Conservation (phyloP, 1,140 invertebrate species). For the Lutraria rhynchaena region DNA sequence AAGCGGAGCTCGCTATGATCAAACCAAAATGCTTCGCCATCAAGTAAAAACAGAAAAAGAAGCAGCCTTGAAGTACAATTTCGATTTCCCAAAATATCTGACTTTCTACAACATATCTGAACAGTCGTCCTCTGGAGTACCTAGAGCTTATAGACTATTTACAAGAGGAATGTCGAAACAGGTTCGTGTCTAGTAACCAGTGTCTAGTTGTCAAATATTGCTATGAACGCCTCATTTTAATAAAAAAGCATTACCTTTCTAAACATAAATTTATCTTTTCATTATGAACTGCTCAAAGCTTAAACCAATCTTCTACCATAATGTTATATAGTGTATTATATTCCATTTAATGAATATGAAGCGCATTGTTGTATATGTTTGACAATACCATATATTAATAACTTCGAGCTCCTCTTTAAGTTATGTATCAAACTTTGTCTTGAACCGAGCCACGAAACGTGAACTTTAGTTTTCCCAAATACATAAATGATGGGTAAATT, state of each 20-base stretch:
- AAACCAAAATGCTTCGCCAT: conserved; percentile 56
- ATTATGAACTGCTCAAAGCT: background rate
- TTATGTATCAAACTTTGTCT: too few relatives aligned
- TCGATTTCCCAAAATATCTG: conserved; percentile 60
- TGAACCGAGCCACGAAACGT: too few relatives aligned
- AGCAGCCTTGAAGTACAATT: conserved; percentile 59
- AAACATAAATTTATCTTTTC: background rate
- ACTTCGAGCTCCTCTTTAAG: too few relatives aligned
- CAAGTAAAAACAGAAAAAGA: conserved; percentile 60
- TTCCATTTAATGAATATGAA: too few relatives aligned
- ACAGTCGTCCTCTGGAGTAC: conserved; percentile 34
- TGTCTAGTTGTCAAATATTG: too few relatives aligned
- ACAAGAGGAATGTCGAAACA: conserved; percentile 53
- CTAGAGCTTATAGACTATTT: conserved; percentile 61
- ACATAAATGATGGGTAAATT: too few relatives aligned
- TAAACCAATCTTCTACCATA: background rate
- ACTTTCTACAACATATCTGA: conserved; percentile 61
- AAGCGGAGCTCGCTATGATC: conserved; percentile 51
- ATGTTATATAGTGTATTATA: too few relatives aligned
- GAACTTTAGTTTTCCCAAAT: too few relatives aligned
- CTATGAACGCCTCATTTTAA: too few relatives aligned
- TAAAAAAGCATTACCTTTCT: background rate
- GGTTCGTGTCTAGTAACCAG: conserved; percentile 47
- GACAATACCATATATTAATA: too few relatives aligned
- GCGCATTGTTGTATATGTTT: too few relatives aligned